Percentiles rank a stretch among this genome's conserved stretches.
phyloP scores from a whole-genome alignment of 1,140 invertebrate genomes.

The Armadillidium nasatum region DNA sequence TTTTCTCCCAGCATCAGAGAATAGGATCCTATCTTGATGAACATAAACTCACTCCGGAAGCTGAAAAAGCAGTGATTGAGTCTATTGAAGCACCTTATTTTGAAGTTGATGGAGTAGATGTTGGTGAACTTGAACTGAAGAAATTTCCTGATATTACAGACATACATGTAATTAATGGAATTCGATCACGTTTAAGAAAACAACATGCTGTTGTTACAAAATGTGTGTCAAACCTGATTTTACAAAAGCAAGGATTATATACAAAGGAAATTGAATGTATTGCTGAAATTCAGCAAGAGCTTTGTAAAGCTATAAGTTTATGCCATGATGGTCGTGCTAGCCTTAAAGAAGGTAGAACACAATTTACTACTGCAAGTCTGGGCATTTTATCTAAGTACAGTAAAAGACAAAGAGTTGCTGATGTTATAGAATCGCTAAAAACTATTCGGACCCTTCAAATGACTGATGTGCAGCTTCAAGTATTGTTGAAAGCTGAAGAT shows the following conservation, averaged over 20 bases:
- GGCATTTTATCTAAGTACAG: conserved; percentile 45
- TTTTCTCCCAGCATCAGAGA: conserved; percentile 32
- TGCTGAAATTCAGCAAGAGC: conserved; percentile 66
- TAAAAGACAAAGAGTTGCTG: conserved; percentile 39
- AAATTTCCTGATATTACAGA: conserved; percentile 59
- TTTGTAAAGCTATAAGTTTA: conserved; percentile 64
- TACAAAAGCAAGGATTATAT: conserved; percentile 80
- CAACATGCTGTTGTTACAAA: conserved; percentile 83
- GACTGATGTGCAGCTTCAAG: conserved; percentile 75
- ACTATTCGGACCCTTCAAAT: conserved; percentile 48
- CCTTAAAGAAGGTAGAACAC: conserved; percentile 66
- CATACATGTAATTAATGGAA: conserved; percentile 62
- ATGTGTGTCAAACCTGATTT: conserved; percentile 81
- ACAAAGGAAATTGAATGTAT: conserved; percentile 75
- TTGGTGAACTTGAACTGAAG: conserved; percentile 35
- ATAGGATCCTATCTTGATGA: conserved; percentile 29
- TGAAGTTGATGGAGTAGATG: conserved; percentile 34
- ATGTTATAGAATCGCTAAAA: conserved; percentile 44
- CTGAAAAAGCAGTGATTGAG: conserved; percentile 41
- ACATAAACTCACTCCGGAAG: conserved; percentile 36
- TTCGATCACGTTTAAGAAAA: conserved; percentile 62
- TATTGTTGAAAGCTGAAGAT: conserved; percentile 74
- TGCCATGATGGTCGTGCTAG: conserved; percentile 66
- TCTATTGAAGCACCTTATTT: conserved; percentile 41
- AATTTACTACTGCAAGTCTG: conserved; percentile 60